Conservation (phyloP, 64 coral and sea anemone species). For the Stichodactyla mertensii region DNA sequence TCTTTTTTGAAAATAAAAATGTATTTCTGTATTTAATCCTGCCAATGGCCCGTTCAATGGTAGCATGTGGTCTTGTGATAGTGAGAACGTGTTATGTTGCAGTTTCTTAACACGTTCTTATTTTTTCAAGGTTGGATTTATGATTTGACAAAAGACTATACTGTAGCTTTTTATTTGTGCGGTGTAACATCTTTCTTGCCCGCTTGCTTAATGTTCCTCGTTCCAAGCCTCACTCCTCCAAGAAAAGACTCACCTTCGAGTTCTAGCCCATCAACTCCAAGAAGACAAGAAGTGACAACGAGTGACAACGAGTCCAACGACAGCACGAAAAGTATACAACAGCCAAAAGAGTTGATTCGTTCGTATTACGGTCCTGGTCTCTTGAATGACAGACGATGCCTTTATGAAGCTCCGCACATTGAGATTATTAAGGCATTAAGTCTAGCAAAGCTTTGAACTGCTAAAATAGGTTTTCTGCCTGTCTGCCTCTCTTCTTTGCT, state of each 20-base stretch:
- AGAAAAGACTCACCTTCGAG: not conserved
- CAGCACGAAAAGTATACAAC: not conserved
- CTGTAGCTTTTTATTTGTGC: slow-evolving; percentile 72
- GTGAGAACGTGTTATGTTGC: not conserved
- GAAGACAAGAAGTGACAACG: not conserved
- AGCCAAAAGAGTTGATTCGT: not conserved
- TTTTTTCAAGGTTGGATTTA: slow-evolving; percentile 75
- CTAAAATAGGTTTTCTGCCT: not conserved
- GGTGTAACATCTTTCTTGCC: slow-evolving; percentile 54
- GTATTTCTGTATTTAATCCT: no score
- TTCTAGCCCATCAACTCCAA: slow-evolving; percentile 1
- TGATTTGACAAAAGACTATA: slow-evolving; percentile 67
- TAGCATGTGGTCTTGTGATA: not conserved
- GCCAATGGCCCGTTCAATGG: no score
- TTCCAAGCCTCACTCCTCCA: slow-evolving; percentile 43
- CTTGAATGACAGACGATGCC: not conserved
- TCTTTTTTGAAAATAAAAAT: no score
- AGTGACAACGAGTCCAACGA: not conserved
- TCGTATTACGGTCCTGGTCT: slow-evolving; percentile 7
- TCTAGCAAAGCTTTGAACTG: not conserved
- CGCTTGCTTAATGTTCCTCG: slow-evolving; percentile 54
- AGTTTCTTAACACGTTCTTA: not conserved
- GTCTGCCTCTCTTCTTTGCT: not conserved
- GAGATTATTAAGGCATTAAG: slow-evolving; percentile 3
- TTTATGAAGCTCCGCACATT: not conserved